Evolutionary conservation across 1,140 invertebrate genomes (phyloP).

Genomic region (Psilanteris sp.): DNA sequence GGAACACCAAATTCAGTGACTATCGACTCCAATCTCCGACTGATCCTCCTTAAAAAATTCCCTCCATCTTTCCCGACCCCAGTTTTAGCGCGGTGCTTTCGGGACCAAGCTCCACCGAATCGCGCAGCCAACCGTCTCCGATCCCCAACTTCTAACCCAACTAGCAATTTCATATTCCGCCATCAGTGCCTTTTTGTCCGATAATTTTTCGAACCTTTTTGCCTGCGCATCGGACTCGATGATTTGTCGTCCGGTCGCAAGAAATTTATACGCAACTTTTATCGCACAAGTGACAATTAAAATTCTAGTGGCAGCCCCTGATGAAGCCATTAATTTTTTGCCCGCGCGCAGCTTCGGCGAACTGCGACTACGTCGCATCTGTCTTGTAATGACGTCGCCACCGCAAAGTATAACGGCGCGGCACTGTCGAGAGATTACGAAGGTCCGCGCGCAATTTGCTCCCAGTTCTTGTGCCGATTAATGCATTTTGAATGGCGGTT

Average conservation of each 20-base stretch:
- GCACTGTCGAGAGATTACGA: slow-evolving; percentile 7
- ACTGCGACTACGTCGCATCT: slow-evolving; percentile 6
- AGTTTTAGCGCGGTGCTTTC: no score
- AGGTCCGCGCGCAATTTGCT: slow-evolving; percentile 2
- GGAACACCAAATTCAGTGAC: no score
- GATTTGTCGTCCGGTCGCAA: slow-evolving; percentile 23
- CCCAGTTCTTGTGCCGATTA: slow-evolving; percentile 2
- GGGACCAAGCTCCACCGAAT: no score
- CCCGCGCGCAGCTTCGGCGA: slow-evolving; percentile 1
- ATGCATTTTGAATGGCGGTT: background rate
- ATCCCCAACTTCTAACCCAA: no score
- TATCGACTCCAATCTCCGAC: no score
- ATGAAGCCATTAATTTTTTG: slow-evolving; percentile 52
- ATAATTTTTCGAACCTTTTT: no score
- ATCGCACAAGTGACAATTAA: slow-evolving; percentile 44
- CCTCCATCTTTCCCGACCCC: no score
- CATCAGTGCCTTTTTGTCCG: no score
- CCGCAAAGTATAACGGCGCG: slow-evolving; percentile 23
- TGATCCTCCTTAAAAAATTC: no score
- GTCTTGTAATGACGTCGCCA: slow-evolving; percentile 25
- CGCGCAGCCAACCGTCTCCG: no score
- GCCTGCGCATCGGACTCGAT: slow-evolving; percentile 1
- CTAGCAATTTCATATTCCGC: no score
- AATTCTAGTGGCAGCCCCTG: slow-evolving; percentile 25
- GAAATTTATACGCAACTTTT: slow-evolving; percentile 32